Evolutionary conservation across 1,140 invertebrate species (phyloP), one percentile per base, ranked within the genome.

Genomic region (Phymastichus coffea): DNA sequence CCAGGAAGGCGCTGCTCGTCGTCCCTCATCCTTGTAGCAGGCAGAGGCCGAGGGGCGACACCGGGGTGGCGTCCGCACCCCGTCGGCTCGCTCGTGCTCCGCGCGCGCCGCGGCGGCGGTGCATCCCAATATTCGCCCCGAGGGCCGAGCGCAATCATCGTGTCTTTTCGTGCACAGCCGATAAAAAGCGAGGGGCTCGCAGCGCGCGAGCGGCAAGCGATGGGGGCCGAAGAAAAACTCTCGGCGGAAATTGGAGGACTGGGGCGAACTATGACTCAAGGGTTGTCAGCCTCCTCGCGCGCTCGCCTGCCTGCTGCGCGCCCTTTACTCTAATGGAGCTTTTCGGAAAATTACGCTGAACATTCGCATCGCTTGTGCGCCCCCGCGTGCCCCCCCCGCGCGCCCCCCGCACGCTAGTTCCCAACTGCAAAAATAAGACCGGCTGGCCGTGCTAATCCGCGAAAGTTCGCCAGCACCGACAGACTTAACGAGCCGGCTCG

Each of bases 91-190:
- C 8, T 6, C 7, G n/a, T 9, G 40, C 40, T n/a, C 19, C 6
- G 8, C 7, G 7, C n/a, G 8, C 6, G 40, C 7, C 19, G n/a
- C 40, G 40, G 40, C 6, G 7, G 12, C 6, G 12, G 12, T 33
- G 6, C 28, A 33, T 33, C 28, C 28, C 28, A 12, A 33, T 7
- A 33, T 33, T 12, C 6, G 28, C 28, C 28, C 28, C 28, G 28
- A 33, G 14, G 53, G 37, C 23, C 30, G 51, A 53, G 63, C 52
- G 62, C 58, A 23, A 64, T 65, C 61, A 51, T 66, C 47, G 51
- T 64, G 49, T 58, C 58, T 63, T 72, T 70, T 65, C 53, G 68
- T 70, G 67, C 69, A 67, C 69, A 71, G 68, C 74, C 74, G 71
- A 74, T 75, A 71, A 77, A n/a, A n/a, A n/a, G n/a, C n/a, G n/a